Conservation (phyloP, 2,797 vertebrate genomes). For the Ficedula albicollis region DNA sequence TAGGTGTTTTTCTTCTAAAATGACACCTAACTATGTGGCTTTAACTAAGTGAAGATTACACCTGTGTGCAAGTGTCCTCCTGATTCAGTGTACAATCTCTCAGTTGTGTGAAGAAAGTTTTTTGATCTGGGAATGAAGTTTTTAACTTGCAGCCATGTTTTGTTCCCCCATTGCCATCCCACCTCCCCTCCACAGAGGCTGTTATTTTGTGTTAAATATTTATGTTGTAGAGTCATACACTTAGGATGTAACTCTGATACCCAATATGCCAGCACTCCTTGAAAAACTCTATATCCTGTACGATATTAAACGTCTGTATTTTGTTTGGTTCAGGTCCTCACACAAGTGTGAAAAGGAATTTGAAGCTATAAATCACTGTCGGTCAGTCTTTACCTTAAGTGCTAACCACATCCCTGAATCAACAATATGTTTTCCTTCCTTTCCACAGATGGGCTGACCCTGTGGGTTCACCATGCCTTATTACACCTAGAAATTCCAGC, state of each 20-base stretch:
- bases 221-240: neutral
- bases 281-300: conserved; percentile 61
- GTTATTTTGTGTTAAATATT: conserved; percentile 38
- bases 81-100: neutral
- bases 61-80: neutral
- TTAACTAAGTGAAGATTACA: neutral
- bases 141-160: neutral
- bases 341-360: conserved; percentile 71
- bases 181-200: neutral
- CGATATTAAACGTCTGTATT: conserved; percentile 62
- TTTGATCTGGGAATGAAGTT: neutral
- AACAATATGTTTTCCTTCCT: conserved; percentile 66
- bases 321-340: conserved; percentile 65
- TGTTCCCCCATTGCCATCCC: neutral
- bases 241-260: conserved; percentile 42
- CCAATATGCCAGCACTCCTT: conserved; percentile 6
- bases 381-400: conserved; percentile 62
- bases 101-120: neutral
- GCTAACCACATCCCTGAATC: conserved; percentile 73
- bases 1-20: neutral
- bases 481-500: conserved; percentile 56
- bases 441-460: conserved; percentile 51
- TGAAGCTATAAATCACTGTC: conserved; percentile 62
- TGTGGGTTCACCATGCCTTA: conserved; percentile 28
- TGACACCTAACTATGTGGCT: neutral